A percentile compares a stretch with the other conserved stretches of the same genome.
Conservation (phyloP, 2,797 vertebrate species). For the Sebastes hubbsi region DNA sequence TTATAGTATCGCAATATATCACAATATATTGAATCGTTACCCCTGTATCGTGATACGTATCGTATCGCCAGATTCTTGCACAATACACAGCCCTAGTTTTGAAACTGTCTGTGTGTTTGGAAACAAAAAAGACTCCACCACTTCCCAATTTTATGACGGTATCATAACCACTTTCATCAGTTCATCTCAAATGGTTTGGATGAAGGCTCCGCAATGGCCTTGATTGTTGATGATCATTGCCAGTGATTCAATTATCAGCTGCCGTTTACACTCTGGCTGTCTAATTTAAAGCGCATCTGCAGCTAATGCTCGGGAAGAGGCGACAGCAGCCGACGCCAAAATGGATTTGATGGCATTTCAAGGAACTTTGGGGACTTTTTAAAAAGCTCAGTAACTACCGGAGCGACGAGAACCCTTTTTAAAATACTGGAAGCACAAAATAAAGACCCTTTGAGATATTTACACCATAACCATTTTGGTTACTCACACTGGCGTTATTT, state of each 20-base stretch:
- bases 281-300: slow-evolving; percentile 40
- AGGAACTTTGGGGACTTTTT: slow-evolving; percentile 22
- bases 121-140: neutral
- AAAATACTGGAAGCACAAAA: neutral
- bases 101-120: neutral
- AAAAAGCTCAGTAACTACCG: neutral
- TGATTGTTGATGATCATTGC: slow-evolving; percentile 51
- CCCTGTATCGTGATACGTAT: too few relatives aligned
- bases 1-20: too few relatives aligned
- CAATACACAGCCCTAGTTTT: too few relatives aligned
- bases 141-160: neutral
- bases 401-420: neutral
- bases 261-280: slow-evolving; percentile 17
- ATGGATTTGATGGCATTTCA: slow-evolving; percentile 17
- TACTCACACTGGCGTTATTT: neutral
- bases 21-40: too few relatives aligned
- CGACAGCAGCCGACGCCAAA: slow-evolving; percentile 5
- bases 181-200: slow-evolving; percentile 40
- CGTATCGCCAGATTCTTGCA: too few relatives aligned
- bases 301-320: neutral
- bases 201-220: slow-evolving; percentile 21
- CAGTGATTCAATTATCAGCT: slow-evolving; percentile 56
- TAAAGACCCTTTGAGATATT: neutral
- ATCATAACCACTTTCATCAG: slow-evolving; percentile 37
- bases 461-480: neutral